Evolutionary conservation across 2,113 vertebrate genomes (phyloP), one percentile per base, ranked within the genome.

Genomic region (Actenoides hombroni): DNA sequence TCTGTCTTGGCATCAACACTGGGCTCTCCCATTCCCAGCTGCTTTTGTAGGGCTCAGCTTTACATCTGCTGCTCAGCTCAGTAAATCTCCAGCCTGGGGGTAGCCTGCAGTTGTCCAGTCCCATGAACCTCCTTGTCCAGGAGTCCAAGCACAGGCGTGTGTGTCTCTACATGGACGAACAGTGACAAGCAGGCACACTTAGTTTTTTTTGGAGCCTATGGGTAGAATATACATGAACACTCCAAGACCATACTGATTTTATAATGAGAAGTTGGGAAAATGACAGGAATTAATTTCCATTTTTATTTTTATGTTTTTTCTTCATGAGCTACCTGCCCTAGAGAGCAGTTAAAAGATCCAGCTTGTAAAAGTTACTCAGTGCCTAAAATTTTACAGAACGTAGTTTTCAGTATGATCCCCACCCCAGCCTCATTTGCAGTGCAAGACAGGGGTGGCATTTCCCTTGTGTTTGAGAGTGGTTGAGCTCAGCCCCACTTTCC

Each of bases 141-240:
- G 40, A 76, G 23, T 20, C 24, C 63, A 48, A 18, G 19, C 0
- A 0, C 5, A 5, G 33, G 23, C 18, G 2, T 11, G 20, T 15
- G 2, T 57, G 26, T 63, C 37, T 61, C 44, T 29, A 37, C 0
- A 3, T 2, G 31, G 29, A 33, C 0, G 0, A 59, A 31, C 1
- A 3, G 16, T 39, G 5, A 7, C 4, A 9, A 26, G 44, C 33
- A 75, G 57, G 10, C 37, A 86, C 21, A 10, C 31, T 18, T 7
- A 8, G 20, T 3, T 39, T 83, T 83, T 82, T 76, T 46, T 79
- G 74, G 37, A 90, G 39, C 37, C 28, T 82, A 28, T 67, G 60
- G 12, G 7, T 54, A n/a, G 18, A 71, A 10, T 15, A 18, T 74
- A 53, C 53, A 63, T 83, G 74, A 68, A 40, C 0, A 1, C 4